These are phyloP conservation scores for Netelia melanura DNA, from an alignment of 2,888 invertebrate genomes.

Conservation along the genomic window DNA sequence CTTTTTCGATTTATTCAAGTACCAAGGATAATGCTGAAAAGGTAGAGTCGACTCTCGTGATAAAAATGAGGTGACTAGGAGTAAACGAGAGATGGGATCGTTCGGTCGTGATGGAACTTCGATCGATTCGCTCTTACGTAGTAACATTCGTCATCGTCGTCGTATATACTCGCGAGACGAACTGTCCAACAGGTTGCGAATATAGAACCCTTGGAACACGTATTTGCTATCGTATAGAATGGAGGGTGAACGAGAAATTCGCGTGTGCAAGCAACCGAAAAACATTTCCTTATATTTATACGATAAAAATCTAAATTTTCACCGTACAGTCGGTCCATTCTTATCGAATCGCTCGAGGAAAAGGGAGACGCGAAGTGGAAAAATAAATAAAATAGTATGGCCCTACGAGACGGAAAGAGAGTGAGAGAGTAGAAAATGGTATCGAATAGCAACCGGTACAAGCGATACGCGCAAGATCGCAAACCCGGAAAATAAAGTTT, in stretches of 20 bases:
- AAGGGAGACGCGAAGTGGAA: neutral
- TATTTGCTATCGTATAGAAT: neutral
- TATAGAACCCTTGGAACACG: neutral
- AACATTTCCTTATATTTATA: neutral
- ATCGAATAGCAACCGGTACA: neutral
- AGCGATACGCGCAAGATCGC: neutral
- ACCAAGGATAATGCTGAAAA: neutral
- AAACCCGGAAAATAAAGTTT: conserved; percentile 34
- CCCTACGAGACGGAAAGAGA: neutral
- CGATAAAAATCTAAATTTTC: conserved; percentile 19
- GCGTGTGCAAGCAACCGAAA: neutral
- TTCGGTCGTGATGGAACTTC: conserved; percentile 13
- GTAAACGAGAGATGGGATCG: neutral
- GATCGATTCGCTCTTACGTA: conserved; percentile 13
- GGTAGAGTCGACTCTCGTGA: conserved; percentile 1
- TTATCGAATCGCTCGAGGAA: neutral
- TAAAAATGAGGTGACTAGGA: neutral
- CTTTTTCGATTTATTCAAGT: conserved; percentile 41
- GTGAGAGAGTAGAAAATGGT: neutral
- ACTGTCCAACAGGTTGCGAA: conserved; percentile 29
- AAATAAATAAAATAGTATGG: neutral
- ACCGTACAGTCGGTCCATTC: neutral
- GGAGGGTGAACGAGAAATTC: too few relatives aligned
- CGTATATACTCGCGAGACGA: neutral
- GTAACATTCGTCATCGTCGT: neutral